Base-by-base conservation (phyloP, 2,113 vertebrate species). In the Percina caprodes region DNA sequence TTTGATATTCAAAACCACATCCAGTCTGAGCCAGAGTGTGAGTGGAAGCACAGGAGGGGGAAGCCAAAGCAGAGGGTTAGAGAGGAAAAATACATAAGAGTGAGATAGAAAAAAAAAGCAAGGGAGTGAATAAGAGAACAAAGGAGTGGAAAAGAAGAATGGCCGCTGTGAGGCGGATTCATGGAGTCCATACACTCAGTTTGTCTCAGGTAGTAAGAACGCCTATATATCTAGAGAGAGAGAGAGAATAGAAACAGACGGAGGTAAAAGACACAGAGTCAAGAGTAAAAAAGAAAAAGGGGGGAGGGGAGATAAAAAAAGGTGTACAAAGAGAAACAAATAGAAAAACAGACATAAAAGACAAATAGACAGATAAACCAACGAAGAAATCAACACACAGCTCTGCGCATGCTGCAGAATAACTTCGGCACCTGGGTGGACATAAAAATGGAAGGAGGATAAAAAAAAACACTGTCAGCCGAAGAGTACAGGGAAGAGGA, bases 1-100 rank as follows among this genome's bases (percentile, higher is more conserved):
- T 65, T 91, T 92, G 83, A 85, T 90, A 89, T 93, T 87, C 88
- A 5, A 49, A 76, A 61, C 85, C 77, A 89, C 86, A 88, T 73
- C 54, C 69, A 79, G 69, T 77, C 35, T 59, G 69, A 82, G 74
- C 21, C 4, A 6, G 63, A 75, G 62, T 35, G 55, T 74, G 76
- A 88, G 80, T 48, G n/a, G 76, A 73, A 52, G 23, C 73, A 81
- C 61, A 63, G 63, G 48, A 61, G 79, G 56, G 46, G 55, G 51
- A 65, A 76, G 26, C 77, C 51, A 69, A 73, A 69, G 42, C 39
- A 48, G 15, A 56, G 45, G 15, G 24, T 51, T 61, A n/a, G 70
- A 30, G 52, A 13, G 14, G 7, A 56, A 61, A 67, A 67, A 79
- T 52, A 81, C 48, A 65, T 58, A 51, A 49, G 39, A 77, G 59